Base-by-base conservation (phyloP, 1,140 invertebrate species). In the Heliothis virescens region DNA sequence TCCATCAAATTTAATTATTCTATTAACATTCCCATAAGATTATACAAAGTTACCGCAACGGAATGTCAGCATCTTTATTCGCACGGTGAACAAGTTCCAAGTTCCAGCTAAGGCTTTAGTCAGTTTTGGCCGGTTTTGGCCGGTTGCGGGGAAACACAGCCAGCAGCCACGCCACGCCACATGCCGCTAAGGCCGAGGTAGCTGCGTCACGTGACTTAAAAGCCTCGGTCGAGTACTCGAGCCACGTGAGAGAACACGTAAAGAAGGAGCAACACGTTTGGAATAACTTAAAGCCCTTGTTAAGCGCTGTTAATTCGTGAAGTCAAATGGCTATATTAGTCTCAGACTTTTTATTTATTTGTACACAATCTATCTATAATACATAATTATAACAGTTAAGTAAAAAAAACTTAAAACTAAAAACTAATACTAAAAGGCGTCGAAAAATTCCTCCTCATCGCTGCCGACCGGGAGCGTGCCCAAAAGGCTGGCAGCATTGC, bases 111-210 rank as follows among this genome's bases (percentile, higher is more conserved):
- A 69, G 65, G 41, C 57, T 74, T 62, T 10, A 11, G 55, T 15
- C 55, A 10, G 55, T 60, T 60, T 47, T 7, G 52, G 71, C 57
- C 41, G 72, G 72, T 74, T 60, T n/a, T 16, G 34, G 57, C 72
- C 72, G 72, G 72, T 62, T 74, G 16, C 13, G 16, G 72, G 72
- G 72, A 74, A 74, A 74, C 55, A 74, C 72, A 26, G 18, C 1
- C 34, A 13, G 16, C 16, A 29, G 50, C 18, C 21, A 26, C n/a
- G 11, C 5, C 67, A 26, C 50, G 48, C 48, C 0, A 26, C 21
- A 3, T 15, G n/a, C n/a, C 29, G 16, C 29, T 7, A 47, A 34
- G 60, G 29, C 60, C 41, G 41, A 65, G 62, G 9, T n/a, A 63
- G 41, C 29, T 29, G 50, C 69, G 18, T 63, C 29, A 63, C 62